Conservation (phyloP, 2,888 invertebrate species). For the Tenthredo notha region DNA sequence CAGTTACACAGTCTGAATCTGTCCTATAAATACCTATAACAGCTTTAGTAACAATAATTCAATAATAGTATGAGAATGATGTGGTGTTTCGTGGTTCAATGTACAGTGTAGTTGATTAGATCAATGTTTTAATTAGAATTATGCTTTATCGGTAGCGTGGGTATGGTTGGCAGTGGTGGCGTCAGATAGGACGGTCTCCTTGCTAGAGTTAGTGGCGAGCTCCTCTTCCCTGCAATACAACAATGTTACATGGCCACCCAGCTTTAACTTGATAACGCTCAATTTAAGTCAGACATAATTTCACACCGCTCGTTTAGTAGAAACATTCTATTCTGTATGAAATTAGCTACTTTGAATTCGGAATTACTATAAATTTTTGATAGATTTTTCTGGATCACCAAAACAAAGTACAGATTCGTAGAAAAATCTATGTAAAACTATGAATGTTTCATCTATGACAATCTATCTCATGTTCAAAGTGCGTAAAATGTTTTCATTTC, state of each 20-base stretch:
- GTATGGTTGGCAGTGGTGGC: slow-evolving; percentile 76
- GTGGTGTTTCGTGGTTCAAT: slow-evolving; percentile 47
- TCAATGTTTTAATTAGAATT: slow-evolving; percentile 59
- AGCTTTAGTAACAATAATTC: slow-evolving; percentile 52
- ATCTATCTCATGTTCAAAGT: background rate
- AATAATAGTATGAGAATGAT: slow-evolving; percentile 50
- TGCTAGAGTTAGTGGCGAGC: slow-evolving; percentile 77
- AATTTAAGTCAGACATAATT: slow-evolving; percentile 13
- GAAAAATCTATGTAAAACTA: background rate
- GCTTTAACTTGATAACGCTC: slow-evolving; percentile 57
- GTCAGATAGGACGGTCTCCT: slow-evolving; percentile 76
- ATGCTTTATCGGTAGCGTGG: slow-evolving; percentile 72
- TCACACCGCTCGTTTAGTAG: slow-evolving; percentile 47
- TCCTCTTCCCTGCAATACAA: slow-evolving; percentile 77
- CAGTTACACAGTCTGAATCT: slow-evolving; percentile 52
- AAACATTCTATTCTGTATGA: slow-evolving; percentile 33
- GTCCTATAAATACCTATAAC: slow-evolving; percentile 53
- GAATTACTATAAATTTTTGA: background rate
- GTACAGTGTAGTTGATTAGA: slow-evolving; percentile 45
- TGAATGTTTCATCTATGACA: background rate
- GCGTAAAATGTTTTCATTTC: background rate
- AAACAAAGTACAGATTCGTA: background rate
- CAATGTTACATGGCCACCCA: slow-evolving; percentile 73
- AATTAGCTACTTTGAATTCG: background rate
- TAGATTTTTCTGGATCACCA: background rate